A percentile compares a stretch with the other conserved stretches of the same genome.
phyloP scores from a whole-genome alignment of 2,113 vertebrate species.

The Seriola aureovittata region DNA sequence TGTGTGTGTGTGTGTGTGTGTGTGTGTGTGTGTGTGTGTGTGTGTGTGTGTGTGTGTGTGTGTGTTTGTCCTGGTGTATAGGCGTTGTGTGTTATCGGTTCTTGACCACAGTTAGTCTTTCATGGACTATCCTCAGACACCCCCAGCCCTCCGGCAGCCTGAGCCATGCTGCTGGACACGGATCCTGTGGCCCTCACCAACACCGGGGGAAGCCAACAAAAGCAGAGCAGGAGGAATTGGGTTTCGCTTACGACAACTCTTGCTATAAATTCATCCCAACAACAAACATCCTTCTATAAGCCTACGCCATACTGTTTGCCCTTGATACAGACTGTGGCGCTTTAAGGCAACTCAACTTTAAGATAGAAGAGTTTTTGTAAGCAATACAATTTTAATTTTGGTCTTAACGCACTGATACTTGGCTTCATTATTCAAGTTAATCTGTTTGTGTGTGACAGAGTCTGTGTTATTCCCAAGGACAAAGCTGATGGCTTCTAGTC shows the following conservation, averaged over 20 bases:
- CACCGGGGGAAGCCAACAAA: constrained; percentile 59
- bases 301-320: background rate
- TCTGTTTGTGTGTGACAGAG: constrained; percentile 46
- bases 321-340: background rate
- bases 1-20: background rate
- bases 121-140: constrained; percentile 58
- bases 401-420: background rate
- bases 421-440: constrained; percentile 45
- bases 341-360: background rate
- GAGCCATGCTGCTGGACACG: constrained; percentile 32
- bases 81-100: constrained; percentile 51
- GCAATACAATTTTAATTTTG: background rate
- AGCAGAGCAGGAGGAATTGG: constrained; percentile 59
- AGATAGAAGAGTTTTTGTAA: background rate
- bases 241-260: constrained; percentile 54
- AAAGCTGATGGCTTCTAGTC: constrained; percentile 66
- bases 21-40: constrained; percentile 1
- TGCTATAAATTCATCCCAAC: constrained; percentile 44
- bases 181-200: constrained; percentile 24
- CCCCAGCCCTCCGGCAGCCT: constrained; percentile 26
- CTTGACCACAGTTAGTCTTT: constrained; percentile 63
- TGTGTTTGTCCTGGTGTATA: constrained; percentile 13
- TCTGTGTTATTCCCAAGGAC: constrained; percentile 61
- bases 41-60: background rate
- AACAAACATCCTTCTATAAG: constrained; percentile 27